phyloP scores from a whole-genome alignment of 37 sponge, comb jelly and placozoan species.

The Dysidea cf. avara region DNA sequence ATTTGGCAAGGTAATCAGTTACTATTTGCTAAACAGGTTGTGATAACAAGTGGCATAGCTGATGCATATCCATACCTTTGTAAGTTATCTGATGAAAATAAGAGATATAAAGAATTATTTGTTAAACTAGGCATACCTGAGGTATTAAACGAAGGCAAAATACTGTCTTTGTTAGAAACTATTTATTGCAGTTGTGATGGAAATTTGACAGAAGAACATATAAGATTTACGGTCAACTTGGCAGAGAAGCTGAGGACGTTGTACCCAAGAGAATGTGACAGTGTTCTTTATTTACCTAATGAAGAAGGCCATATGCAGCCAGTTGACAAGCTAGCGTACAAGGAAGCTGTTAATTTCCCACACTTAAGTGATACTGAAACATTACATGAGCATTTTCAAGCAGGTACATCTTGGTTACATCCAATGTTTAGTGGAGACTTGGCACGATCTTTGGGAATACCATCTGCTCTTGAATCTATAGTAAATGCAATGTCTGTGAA shows the following conservation, averaged over 20 bases:
- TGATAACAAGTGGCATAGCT: background rate
- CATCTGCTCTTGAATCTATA: constrained; percentile 26
- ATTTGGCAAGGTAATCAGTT: constrained; percentile 58
- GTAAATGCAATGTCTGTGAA: constrained; percentile 27
- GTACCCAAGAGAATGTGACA: background rate
- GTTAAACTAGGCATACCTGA: constrained; percentile 21
- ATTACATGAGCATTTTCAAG: background rate
- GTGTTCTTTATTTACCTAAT: constrained; percentile 42
- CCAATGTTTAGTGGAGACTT: constrained; percentile 3
- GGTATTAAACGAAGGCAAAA: background rate
- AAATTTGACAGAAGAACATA: constrained; percentile 15
- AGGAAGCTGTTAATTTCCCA: constrained; percentile 10
- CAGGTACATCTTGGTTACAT: constrained; percentile 32
- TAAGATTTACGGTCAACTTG: constrained; percentile 6
- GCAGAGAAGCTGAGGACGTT: background rate
- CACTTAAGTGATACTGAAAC: background rate
- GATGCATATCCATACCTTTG: constrained; percentile 30
- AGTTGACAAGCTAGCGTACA: constrained; percentile 18
- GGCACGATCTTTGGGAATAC: constrained; percentile 38
- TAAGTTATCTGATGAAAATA: constrained; percentile 22
- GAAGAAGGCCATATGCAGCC: constrained; percentile 34
- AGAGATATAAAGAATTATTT: constrained; percentile 18
- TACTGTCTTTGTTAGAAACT: too few species aligned
- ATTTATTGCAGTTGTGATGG: too few species aligned
- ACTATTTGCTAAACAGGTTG: constrained; percentile 10